These are phyloP conservation scores for Gobiocypris rarus DNA, from an alignment of 2,113 vertebrate genomes.

Conservation along the genomic window DNA sequence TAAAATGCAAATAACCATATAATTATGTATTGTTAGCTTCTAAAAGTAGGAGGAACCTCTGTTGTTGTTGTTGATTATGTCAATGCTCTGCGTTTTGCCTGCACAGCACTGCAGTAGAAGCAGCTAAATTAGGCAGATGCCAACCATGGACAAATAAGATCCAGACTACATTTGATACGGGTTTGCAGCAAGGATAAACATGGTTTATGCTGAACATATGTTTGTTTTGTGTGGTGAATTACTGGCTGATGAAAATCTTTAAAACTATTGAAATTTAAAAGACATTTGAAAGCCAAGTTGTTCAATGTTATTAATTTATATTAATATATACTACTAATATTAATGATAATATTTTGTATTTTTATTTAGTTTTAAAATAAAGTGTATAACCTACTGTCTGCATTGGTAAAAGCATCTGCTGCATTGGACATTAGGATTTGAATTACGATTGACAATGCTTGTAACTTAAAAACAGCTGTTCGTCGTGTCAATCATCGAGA, in stretches of 20 bases:
- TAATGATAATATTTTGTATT: not conserved
- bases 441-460: conserved; percentile 6
- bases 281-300: not conserved
- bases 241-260: not conserved
- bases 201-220: not conserved
- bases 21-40: not conserved
- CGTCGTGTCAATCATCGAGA: no score
- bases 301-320: not conserved
- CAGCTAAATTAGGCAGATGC: not conserved
- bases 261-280: not conserved
- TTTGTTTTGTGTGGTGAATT: not conserved
- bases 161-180: not conserved
- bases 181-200: not conserved
- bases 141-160: not conserved
- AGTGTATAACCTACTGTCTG: not conserved
- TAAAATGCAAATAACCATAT: no score
- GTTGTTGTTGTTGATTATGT: not conserved
- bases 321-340: not conserved
- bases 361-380: not conserved
- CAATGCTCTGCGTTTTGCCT: not conserved
- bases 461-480: conserved; percentile 6
- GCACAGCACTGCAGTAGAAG: not conserved
- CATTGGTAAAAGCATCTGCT: not conserved
- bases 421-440: not conserved
- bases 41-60: not conserved